Evolutionary conservation across 2,113 vertebrate species (phyloP).

Genomic region (Halichoerus grypus): DNA sequence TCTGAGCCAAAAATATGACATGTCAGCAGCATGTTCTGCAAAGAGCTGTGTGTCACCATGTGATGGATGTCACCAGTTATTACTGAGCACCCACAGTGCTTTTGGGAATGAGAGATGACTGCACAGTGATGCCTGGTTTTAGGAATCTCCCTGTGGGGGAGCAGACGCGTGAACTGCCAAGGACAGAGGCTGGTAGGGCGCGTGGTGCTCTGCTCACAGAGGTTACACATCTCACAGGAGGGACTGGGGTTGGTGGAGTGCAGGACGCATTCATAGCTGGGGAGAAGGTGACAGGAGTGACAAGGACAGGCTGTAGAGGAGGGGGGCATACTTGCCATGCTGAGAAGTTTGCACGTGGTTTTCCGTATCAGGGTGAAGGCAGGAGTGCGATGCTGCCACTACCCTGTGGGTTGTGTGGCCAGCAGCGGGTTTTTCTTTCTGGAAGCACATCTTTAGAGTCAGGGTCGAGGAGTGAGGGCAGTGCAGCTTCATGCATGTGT

Average conservation of each 20-base stretch:
- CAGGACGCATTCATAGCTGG: no score
- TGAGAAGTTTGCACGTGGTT: fast-evolving
- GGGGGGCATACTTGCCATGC: fast-evolving
- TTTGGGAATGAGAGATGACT: background rate
- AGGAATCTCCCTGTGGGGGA: background rate
- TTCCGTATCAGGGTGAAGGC: fast-evolving
- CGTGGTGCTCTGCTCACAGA: background rate
- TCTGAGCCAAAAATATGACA: background rate
- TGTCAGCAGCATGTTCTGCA: fast-evolving
- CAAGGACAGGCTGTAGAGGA: background rate
- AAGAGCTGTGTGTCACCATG: background rate
- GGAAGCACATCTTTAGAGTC: background rate
- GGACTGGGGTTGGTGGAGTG: background rate
- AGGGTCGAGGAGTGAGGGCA: fast-evolving
- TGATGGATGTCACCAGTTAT: background rate
- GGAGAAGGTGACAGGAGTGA: background rate
- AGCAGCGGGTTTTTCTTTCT: background rate
- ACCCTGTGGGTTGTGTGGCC: no score
- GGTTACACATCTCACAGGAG: background rate
- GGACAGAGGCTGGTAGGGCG: background rate
- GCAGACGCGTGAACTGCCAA: fast-evolving
- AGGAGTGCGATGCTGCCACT: fast-evolving
- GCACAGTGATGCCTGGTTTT: background rate
- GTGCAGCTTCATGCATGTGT: fast-evolving
- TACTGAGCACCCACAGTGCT: background rate